Base-by-base conservation (phyloP, 2,888 invertebrate genomes). In the Oscheius myriophilus region DNA sequence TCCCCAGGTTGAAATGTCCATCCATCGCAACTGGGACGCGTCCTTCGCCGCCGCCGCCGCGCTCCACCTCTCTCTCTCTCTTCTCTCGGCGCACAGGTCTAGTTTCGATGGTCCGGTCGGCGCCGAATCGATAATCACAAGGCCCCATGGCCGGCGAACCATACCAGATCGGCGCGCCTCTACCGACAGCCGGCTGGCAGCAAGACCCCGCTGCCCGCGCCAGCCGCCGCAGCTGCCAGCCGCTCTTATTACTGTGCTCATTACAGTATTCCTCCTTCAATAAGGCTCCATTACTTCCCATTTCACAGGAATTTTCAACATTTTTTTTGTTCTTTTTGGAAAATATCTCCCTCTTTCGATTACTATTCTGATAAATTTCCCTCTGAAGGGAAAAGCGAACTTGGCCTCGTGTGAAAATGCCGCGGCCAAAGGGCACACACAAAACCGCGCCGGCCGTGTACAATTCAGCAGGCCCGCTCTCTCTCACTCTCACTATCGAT, bases 81-180 rank as follows among this genome's bases (percentile, higher is more conserved):
- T 43, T 42, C 58, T 67, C 59, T 26, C 52, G 41, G 4, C 41
- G 41, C 58, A 26, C 49, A 39, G 45, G 57, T 66, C 67, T 67
- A 67, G 67, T 67, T 67, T 67, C 33, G 51, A 67, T 67, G 67
- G 67, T 67, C 67, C 67, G 59, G 67, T 67, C 67, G 41, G 26
- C 49, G 9, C 12, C 55, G 25, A 66, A 67, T 67, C 67, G 52
- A 67, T 67, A 67, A 65, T 67, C 67, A 53, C 67, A 67, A 67
- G 67, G 67, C 67, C 67, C 67, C 59, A 59, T 67, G 67, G 67
- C 67, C 67, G 52, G 41, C 67, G 55, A 65, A 65, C 65, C 65
- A 65, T 65, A 65, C 65, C 61, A 61, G 61, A 61, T 61, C 61
- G 61, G 61, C 61, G 61, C 61, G 59, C 59, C 63, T 23, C 25